Percentiles rank a stretch among this genome's conserved stretches.
Conservation (phyloP, 2,797 vertebrate genomes). For the Sebastolobus altivelis region DNA sequence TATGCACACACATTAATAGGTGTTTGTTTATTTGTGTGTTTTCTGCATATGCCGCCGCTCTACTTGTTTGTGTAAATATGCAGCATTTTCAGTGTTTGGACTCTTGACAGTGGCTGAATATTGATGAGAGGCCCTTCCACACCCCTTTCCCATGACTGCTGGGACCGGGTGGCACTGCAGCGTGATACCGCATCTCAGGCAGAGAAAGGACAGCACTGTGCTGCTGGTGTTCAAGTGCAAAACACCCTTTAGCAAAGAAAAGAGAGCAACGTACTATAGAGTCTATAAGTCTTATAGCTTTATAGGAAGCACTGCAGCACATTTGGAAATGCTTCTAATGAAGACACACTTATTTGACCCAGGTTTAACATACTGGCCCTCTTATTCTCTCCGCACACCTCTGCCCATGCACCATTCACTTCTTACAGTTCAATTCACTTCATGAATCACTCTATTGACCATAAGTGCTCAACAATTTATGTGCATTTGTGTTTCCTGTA, state of each 20-base stretch:
- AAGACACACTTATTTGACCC: slow-evolving; percentile 20
- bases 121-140: slow-evolving; percentile 79
- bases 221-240: slow-evolving; percentile 50
- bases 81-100: slow-evolving; percentile 31
- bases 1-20: slow-evolving; percentile 5
- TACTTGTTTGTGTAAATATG: slow-evolving; percentile 51
- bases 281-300: slow-evolving; percentile 9
- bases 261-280: slow-evolving; percentile 7
- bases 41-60: slow-evolving; percentile 6
- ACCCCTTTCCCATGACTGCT: slow-evolving; percentile 71
- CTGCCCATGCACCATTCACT: background rate
- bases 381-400: slow-evolving; percentile 10
- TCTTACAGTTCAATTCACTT: slow-evolving; percentile 19
- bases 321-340: slow-evolving; percentile 3
- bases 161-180: slow-evolving; percentile 76
- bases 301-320: slow-evolving; percentile 22
- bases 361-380: background rate
- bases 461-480: background rate
- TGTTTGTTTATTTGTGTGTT: slow-evolving; percentile 30
- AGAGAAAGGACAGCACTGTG: slow-evolving; percentile 64
- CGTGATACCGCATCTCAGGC: slow-evolving; percentile 56
- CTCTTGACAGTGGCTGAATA: slow-evolving; percentile 71
- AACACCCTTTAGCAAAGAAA: slow-evolving; percentile 13
- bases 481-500: slow-evolving; percentile 13
- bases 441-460: slow-evolving; percentile 32